Evolutionary conservation across 2,797 vertebrate genomes (phyloP).

Genomic region (Malurus splendens): DNA sequence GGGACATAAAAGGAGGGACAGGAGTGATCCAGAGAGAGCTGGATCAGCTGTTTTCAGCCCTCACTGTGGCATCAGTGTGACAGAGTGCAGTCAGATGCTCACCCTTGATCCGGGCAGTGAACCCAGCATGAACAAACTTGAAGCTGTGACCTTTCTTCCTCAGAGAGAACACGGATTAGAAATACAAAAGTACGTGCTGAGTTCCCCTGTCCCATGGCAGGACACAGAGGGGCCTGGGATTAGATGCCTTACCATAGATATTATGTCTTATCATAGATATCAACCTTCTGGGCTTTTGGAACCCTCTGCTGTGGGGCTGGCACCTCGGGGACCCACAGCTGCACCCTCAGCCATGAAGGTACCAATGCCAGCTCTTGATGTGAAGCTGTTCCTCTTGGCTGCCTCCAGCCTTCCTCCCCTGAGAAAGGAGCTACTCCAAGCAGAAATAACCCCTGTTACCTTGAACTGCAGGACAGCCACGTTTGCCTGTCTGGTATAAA

Average conservation of each 20-base stretch:
- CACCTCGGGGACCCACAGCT: neutral
- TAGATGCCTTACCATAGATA: neutral
- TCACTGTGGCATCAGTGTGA: neutral
- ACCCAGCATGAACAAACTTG: neutral
- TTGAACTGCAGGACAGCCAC: neutral
- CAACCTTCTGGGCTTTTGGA: neutral
- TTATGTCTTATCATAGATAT: neutral
- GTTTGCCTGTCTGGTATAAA: constrained; percentile 40
- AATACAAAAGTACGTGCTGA: neutral
- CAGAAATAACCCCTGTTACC: constrained; percentile 29
- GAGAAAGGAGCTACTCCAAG: constrained; percentile 8
- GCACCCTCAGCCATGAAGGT: neutral
- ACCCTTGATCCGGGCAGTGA: neutral
- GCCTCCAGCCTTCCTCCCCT: neutral
- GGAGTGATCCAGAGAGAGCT: neutral
- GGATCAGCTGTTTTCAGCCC: neutral
- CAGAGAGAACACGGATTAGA: neutral
- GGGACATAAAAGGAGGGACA: neutral
- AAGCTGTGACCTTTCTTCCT: neutral
- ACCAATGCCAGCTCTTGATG: neutral
- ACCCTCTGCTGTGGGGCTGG: neutral
- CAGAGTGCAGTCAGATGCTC: neutral
- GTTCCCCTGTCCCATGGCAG: neutral
- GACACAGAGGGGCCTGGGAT: neutral
- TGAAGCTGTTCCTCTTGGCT: neutral